A percentile compares a stretch with the other conserved stretches of the same genome.
phyloP scores from a whole-genome alignment of 2,797 vertebrate genomes.

The Cyclopterus lumpus region DNA sequence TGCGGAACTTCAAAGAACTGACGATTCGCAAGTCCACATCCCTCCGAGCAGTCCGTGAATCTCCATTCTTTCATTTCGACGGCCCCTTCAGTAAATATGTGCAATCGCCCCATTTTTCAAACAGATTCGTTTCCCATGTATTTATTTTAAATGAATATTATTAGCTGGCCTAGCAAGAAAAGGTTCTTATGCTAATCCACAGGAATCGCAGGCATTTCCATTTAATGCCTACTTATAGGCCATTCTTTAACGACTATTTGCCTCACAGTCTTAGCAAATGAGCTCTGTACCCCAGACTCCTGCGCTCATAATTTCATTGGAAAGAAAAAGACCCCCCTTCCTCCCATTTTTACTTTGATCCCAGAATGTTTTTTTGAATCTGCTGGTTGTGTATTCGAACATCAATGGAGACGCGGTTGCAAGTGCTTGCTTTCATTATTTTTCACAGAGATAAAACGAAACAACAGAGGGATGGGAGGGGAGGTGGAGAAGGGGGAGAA shows the following conservation, averaged over 20 bases:
- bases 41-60: constrained; percentile 77
- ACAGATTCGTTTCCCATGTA: constrained; percentile 75
- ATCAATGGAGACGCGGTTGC: constrained; percentile 91
- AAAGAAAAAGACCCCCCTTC: constrained; percentile 81
- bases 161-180: constrained; percentile 87
- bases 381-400: constrained; percentile 93
- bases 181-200: constrained; percentile 87
- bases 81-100: constrained; percentile 84
- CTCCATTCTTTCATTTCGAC: constrained; percentile 80
- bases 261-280: constrained; percentile 89
- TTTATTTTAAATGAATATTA: constrained; percentile 86
- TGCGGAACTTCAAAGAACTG: constrained; percentile 80
- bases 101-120: constrained; percentile 80
- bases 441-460: constrained; percentile 91
- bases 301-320: constrained; percentile 88
- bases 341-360: constrained; percentile 89
- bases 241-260: constrained; percentile 87
- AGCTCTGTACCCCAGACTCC: constrained; percentile 85
- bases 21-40: constrained; percentile 78
- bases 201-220: constrained; percentile 86
- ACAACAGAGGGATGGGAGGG: constrained; percentile 77
- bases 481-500: not conserved
- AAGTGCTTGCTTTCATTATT: constrained; percentile 95
- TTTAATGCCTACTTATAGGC: constrained; percentile 83
- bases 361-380: constrained; percentile 90